A percentile compares a stretch with the other conserved stretches of the same genome.
Conservation (phyloP, 2,888 invertebrate species). For the Hipparchia semele region DNA sequence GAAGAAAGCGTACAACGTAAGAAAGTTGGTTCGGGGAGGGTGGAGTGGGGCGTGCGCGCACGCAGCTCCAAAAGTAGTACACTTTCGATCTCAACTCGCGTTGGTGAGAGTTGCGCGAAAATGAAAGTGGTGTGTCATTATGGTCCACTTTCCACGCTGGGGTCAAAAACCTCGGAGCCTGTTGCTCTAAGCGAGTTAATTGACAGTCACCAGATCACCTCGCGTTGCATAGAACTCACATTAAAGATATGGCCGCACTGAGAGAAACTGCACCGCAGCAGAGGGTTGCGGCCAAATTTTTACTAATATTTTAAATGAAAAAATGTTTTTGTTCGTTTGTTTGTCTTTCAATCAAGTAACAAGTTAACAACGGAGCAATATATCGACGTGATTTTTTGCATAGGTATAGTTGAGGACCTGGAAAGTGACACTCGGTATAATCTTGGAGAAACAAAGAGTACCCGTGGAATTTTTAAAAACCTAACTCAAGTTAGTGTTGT, state of each 20-base stretch:
- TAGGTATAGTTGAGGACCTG: no score
- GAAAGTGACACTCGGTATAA: no score
- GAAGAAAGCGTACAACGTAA: conserved; percentile 78
- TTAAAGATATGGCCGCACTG: neutral
- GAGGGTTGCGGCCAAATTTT: no score
- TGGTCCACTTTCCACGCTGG: conserved; percentile 78
- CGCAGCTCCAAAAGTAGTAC: conserved; percentile 79
- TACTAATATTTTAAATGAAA: no score
- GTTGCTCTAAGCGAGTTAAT: conserved; percentile 63
- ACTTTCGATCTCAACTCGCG: conserved; percentile 80
- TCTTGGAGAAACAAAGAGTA: no score
- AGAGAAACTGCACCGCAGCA: no score
- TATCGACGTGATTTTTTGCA: no score
- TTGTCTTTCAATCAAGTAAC: no score
- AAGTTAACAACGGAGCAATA: no score
- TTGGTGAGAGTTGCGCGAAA: conserved; percentile 84
- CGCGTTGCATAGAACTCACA: conserved; percentile 22
- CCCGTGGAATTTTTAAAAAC: no score
- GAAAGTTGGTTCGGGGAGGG: conserved; percentile 66
- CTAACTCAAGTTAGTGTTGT: no score
- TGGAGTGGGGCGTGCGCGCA: conserved; percentile 66
- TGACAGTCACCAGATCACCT: conserved; percentile 53
- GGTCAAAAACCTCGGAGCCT: conserved; percentile 72
- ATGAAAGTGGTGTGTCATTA: conserved; percentile 84
- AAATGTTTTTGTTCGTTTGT: no score